Evolutionary conservation across 2,888 invertebrate genomes (phyloP).

Genomic region (Macrosiphum euphorbiae): DNA sequence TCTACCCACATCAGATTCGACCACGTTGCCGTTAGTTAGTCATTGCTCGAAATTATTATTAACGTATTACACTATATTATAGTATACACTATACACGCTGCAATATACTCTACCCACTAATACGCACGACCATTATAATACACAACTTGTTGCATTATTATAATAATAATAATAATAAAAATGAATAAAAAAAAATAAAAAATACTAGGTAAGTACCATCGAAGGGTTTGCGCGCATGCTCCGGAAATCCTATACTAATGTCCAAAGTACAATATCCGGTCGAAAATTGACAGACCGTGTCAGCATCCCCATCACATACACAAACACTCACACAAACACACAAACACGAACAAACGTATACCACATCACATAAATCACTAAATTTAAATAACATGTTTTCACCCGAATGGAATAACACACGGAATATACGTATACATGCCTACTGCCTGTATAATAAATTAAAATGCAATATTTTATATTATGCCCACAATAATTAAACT

Average conservation of each 20-base stretch:
- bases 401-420: conserved; percentile 5
- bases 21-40: neutral
- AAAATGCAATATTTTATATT: neutral
- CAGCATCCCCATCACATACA: conserved; percentile 58
- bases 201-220: conserved; percentile 21
- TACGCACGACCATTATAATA: conserved; percentile 38
- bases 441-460: neutral
- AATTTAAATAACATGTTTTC: conserved; percentile 53
- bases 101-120: neutral
- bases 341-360: neutral
- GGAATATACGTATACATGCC: neutral
- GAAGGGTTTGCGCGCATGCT: conserved; percentile 62
- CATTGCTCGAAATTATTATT: conserved; percentile 21
- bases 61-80: neutral
- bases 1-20: conserved; percentile 47
- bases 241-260: conserved; percentile 64
- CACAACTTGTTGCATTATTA: conserved; percentile 57
- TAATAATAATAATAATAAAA: conserved; percentile 37
- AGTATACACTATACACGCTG: neutral
- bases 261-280: conserved; percentile 64
- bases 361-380: conserved; percentile 59
- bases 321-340: neutral
- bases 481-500: neutral
- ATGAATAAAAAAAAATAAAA: conserved; percentile 20
- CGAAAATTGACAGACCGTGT: conserved; percentile 61